These are phyloP conservation scores for Catharus ustulatus DNA, from an alignment of 2,797 vertebrate genomes.

Conservation along the genomic window DNA sequence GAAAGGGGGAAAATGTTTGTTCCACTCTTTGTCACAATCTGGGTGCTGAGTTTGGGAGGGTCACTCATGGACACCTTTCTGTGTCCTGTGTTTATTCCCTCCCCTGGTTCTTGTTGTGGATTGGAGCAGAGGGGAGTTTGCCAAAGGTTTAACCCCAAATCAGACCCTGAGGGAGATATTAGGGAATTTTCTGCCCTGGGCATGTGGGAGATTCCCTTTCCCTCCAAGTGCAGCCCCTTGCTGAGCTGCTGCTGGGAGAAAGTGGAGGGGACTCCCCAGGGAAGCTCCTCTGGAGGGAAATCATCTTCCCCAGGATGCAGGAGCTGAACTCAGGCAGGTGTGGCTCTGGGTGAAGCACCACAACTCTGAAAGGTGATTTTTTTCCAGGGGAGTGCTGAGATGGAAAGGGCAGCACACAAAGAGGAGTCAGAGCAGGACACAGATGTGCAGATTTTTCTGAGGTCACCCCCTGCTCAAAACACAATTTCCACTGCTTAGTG, in stretches of 20 bases:
- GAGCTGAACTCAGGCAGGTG: not conserved
- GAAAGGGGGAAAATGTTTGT: not conserved
- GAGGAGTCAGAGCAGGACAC: not conserved
- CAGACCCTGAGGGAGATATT: not conserved
- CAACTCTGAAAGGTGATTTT: not conserved
- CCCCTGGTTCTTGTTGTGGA: not conserved
- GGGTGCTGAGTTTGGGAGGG: not conserved
- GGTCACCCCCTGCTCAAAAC: not conserved
- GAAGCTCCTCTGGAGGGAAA: not conserved
- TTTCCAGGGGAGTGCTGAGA: not conserved
- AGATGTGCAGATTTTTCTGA: not conserved
- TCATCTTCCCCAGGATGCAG: not conserved
- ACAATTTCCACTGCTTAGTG: not conserved
- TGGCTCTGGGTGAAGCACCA: not conserved
- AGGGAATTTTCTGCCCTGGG: not conserved
- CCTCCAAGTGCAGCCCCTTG: not conserved
- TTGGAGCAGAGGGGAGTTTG: not conserved
- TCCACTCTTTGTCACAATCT: rapidly evolving
- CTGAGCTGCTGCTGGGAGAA: not conserved
- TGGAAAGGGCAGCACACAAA: not conserved
- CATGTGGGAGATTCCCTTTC: not conserved
- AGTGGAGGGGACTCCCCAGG: not conserved
- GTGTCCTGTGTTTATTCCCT: not conserved
- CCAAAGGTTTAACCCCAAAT: not conserved
- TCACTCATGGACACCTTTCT: rapidly evolving